A percentile compares a stretch with the other conserved stretches of the same genome.
phyloP scores from a whole-genome alignment of 2,797 vertebrate species.

The Anguilla pacifica region DNA sequence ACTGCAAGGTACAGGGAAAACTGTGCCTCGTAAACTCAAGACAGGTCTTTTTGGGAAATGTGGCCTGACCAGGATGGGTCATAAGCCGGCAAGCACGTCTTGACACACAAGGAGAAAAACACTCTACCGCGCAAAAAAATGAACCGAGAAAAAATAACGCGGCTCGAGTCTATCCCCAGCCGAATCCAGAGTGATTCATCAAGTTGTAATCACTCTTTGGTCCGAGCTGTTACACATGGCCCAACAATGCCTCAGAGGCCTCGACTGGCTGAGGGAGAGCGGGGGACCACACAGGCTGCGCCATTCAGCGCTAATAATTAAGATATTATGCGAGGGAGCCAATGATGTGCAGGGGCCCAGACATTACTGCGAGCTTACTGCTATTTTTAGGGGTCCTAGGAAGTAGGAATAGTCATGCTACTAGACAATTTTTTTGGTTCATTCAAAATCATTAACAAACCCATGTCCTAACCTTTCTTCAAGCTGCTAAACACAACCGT shows the following conservation, averaged over 20 bases:
- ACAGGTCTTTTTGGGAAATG: background rate
- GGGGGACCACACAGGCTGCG: conserved; percentile 41
- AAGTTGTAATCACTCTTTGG: conserved; percentile 39
- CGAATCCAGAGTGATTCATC: conserved; percentile 32
- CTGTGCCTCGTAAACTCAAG: background rate
- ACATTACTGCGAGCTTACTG: background rate
- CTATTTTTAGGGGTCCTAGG: no score
- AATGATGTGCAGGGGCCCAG: background rate
- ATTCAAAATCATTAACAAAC: no score
- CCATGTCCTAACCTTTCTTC: no score
- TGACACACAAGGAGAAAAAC: background rate
- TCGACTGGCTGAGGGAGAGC: background rate
- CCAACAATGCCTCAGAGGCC: conserved; percentile 32
- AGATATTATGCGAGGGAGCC: background rate
- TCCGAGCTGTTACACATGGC: conserved; percentile 29
- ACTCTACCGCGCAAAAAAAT: background rate
- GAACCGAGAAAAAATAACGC: background rate
- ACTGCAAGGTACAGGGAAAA: background rate
- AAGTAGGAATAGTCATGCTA: no score
- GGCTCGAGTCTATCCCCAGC: background rate
- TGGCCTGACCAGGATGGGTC: background rate
- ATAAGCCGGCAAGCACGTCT: background rate
- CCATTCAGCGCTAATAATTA: background rate
- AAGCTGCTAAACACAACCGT: no score
- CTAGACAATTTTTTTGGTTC: no score